These are phyloP conservation scores for Burhinus bistriatus DNA, from an alignment of 2,113 vertebrate species.

Conservation along the genomic window DNA sequence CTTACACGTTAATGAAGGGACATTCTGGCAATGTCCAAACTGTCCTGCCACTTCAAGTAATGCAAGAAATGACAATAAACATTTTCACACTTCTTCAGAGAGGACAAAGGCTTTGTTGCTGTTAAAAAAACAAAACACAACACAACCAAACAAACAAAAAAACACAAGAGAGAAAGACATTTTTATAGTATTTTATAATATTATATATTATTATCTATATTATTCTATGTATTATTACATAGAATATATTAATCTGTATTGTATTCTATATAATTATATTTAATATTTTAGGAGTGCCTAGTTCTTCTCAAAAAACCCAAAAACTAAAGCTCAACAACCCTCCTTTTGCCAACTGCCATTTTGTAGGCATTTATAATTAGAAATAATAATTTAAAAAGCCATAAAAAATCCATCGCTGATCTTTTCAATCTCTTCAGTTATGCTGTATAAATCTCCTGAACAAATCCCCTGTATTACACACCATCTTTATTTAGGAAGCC, in stretches of 20 bases:
- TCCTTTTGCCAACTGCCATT: background rate
- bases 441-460: background rate
- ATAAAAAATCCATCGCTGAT: background rate
- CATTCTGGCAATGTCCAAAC: background rate
- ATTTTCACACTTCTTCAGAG: background rate
- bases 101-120: background rate
- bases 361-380: background rate
- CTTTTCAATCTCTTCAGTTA: background rate
- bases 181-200: no score
- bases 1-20: background rate
- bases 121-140: background rate
- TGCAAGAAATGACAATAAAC: background rate
- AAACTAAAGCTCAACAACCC: background rate
- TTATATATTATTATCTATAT: background rate
- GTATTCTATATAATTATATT: background rate
- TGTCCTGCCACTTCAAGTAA: background rate
- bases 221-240: background rate
- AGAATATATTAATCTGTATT: background rate
- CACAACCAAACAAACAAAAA: background rate
- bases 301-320: background rate
- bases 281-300: background rate
- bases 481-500: background rate
- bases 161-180: background rate
- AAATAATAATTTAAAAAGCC: background rate
- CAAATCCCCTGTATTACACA: background rate